phyloP scores from a whole-genome alignment of 2,797 vertebrate genomes.

The Fistularia tabacaria region DNA sequence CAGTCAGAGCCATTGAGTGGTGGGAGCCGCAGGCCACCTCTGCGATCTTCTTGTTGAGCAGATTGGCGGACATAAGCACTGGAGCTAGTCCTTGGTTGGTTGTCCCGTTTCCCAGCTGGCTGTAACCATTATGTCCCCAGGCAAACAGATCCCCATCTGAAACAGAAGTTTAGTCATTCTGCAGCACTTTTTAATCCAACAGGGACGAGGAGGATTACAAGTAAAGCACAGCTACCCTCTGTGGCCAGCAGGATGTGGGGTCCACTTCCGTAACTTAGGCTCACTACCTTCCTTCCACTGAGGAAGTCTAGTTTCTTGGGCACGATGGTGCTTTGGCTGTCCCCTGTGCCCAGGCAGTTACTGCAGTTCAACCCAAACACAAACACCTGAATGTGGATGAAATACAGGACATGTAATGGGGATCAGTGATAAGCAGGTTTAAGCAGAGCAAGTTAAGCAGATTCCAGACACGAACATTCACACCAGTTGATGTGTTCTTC shows the following conservation, averaged over 20 bases:
- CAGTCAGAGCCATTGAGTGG: conserved; percentile 89
- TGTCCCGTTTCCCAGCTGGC: conserved; percentile 93
- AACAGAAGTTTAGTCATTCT: conserved; percentile 33
- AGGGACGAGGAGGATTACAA: not conserved
- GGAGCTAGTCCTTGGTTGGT: conserved; percentile 90
- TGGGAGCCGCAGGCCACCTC: conserved; percentile 96
- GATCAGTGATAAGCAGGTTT: conserved; percentile 22
- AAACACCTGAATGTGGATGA: conserved; percentile 76
- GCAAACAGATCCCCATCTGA: conserved; percentile 91
- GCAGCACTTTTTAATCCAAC: conserved; percentile 10
- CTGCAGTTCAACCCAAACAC: conserved; percentile 94
- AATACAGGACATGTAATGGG: conserved; percentile 1
- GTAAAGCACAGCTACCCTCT: conserved; percentile 77
- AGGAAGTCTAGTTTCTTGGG: conserved; percentile 92
- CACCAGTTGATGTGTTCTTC: not conserved
- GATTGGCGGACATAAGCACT: conserved; percentile 85
- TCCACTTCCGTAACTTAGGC: conserved; percentile 91
- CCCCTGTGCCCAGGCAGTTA: conserved; percentile 93
- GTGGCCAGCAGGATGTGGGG: conserved; percentile 91
- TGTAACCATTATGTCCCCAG: conserved; percentile 97
- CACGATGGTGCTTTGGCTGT: conserved; percentile 89
- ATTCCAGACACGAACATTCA: conserved; percentile 18
- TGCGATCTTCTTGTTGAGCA: conserved; percentile 86
- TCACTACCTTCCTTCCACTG: conserved; percentile 89
- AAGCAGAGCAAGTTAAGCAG: conserved; percentile 19